phyloP scores from a whole-genome alignment of 2,888 invertebrate species.

The Hydraecia micacea region DNA sequence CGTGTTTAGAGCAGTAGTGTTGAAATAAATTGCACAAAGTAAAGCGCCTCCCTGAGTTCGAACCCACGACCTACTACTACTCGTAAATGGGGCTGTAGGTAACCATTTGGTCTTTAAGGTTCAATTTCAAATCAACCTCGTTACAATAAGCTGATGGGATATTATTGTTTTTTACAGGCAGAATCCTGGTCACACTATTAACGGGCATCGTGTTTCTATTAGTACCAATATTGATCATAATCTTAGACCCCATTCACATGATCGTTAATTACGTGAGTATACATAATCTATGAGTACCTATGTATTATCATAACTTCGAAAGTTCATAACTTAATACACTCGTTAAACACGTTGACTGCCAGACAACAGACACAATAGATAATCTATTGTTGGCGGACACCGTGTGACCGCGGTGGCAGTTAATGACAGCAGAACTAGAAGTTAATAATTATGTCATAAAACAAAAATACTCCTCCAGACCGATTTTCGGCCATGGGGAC shows the following conservation, averaged over 20 bases:
- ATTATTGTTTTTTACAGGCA: conserved; percentile 56
- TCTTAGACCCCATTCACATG: conserved; percentile 63
- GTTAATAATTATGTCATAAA: no score
- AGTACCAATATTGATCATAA: conserved; percentile 54
- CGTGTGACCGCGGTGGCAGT: no score
- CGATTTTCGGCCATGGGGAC: neutral
- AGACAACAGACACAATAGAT: no score
- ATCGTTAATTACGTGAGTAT: conserved; percentile 69
- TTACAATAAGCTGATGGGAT: neutral
- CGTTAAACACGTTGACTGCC: no score
- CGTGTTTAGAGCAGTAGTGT: no score
- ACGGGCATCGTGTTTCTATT: conserved; percentile 60
- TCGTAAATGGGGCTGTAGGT: no score
- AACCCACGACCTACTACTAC: no score
- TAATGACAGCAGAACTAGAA: no score
- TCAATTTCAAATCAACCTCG: neutral
- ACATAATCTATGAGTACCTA: neutral
- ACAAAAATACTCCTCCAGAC: no score
- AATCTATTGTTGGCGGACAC: no score
- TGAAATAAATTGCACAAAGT: no score
- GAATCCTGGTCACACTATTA: conserved; percentile 38
- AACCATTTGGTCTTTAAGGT: neutral
- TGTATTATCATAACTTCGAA: neutral
- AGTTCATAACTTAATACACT: neutral
- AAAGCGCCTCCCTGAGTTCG: no score